These are phyloP conservation scores for Crossaster papposus DNA, from an alignment of 53 echinoderm and acorn worm genomes.

Conservation along the genomic window DNA sequence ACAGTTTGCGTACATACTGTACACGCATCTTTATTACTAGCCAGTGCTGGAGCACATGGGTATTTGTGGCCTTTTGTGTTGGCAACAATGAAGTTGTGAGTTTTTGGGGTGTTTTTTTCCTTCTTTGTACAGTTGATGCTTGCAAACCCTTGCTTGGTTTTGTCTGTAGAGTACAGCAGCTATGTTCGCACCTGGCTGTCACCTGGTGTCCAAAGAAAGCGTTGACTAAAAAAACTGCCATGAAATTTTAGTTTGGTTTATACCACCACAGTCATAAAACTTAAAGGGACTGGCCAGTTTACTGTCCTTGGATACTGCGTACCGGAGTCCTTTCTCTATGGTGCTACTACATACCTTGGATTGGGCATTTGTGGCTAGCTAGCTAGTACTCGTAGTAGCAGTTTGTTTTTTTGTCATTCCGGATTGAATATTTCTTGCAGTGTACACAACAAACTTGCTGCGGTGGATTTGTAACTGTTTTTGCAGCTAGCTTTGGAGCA, in stretches of 20 bases:
- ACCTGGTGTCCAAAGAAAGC: conserved; percentile 23
- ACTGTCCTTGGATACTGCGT: neutral
- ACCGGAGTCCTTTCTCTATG: too few species aligned
- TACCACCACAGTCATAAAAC: conserved; percentile 40
- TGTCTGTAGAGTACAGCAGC: neutral
- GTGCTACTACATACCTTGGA: too few species aligned
- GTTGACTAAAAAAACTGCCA: conserved; percentile 7
- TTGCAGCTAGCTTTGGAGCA: neutral
- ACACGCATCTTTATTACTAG: neutral
- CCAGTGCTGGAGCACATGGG: neutral
- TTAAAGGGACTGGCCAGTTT: conserved; percentile 36
- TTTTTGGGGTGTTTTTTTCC: too few species aligned
- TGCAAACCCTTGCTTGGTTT: neutral
- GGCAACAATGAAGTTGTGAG: conserved; percentile 37
- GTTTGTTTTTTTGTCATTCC: too few species aligned
- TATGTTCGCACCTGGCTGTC: conserved; percentile 31
- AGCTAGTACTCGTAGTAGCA: too few species aligned
- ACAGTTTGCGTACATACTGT: neutral
- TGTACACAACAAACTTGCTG: neutral
- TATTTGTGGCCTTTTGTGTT: neutral
- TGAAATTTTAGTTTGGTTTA: conserved; percentile 54
- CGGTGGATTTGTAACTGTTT: neutral
- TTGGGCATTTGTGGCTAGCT: neutral
- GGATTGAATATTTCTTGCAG: too few species aligned
- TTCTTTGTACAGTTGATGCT: conserved; percentile 50